Evolutionary conservation across 2,888 invertebrate species (phyloP), one percentile per base, ranked within the genome.

Genomic region (Balanococcus diminutus): DNA sequence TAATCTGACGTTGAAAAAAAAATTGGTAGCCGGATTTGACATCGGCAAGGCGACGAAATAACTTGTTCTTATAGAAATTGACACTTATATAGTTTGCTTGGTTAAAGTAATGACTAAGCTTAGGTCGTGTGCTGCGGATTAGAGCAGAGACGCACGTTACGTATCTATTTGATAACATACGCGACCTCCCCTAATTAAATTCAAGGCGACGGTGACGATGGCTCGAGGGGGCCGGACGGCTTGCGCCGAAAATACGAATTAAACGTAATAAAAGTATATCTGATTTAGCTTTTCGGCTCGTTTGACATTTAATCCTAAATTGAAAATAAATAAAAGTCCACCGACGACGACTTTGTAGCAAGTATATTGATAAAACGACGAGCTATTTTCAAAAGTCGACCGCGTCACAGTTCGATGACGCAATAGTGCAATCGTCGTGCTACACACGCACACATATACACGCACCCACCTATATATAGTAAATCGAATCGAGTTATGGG

Each of bases 191-290:
- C 31, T 75, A 75, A 75, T 75, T 75, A 32, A 75, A 75, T 75
- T 75, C 75, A 36, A n/a, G 3, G 61, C 42, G 42, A 11, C 11
- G 14, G 11, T 19, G 16, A 42, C 51, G 19, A 19, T 19, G 19
- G 42, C 14, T 19, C 51, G 51, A 5, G 19, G 51, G 19, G 51
- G 19, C 51, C 19, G 19, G 3, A 19, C n/a, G n/a, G n/a, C n/a
- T n/a, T n/a, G n/a, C n/a, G 2, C 67, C 67, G 28, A 67, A 67
- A 32, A 75, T 75, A n/a, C 75, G 75, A 75, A 75, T 75, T 75
- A 75, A 32, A 75, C 75, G 75, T 75, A 75, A 75, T 75, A 75
- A 75, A 75, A 67, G 61, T 67, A 75, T 75, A 75, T 75, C 75
- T 75, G 75, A 75, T 75, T 75, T 75, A 75, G 75, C 75, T 75